These are phyloP conservation scores for Syrmaticus mikado DNA, from an alignment of 2,113 vertebrate genomes.

Conservation along the genomic window DNA sequence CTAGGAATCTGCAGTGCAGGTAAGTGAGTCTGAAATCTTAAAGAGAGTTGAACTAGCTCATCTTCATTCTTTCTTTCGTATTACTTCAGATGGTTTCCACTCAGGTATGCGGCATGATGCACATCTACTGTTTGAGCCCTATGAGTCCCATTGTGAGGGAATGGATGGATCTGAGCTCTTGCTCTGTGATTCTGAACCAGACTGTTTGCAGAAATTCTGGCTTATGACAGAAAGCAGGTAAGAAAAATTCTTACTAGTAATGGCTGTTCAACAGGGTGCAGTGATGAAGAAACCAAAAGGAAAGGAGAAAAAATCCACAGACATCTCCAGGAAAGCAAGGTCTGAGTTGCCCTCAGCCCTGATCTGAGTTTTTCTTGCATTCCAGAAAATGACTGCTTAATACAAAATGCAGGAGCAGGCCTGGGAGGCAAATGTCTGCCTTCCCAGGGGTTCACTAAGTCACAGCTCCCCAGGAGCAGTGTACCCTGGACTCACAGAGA, in stretches of 20 bases:
- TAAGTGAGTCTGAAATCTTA: neutral
- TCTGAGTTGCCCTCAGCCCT: neutral
- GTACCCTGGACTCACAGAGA: too few relatives aligned
- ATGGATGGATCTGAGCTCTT: accelerated
- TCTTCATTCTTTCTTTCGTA: neutral
- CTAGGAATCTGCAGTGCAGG: neutral
- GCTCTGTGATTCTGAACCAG: neutral
- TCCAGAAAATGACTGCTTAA: accelerated
- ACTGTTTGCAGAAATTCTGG: neutral
- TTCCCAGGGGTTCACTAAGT: too few relatives aligned
- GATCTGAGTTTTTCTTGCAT: neutral
- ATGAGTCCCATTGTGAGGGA: accelerated
- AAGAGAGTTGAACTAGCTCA: neutral
- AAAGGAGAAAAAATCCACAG: neutral
- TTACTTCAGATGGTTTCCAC: neutral
- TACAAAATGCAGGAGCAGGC: neutral
- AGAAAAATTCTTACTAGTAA: neutral
- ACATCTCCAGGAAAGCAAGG: neutral
- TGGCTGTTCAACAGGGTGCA: neutral
- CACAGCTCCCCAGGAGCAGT: neutral
- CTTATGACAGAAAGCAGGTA: neutral
- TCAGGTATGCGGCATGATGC: accelerated
- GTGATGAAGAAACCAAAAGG: neutral
- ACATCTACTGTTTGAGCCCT: too few relatives aligned
- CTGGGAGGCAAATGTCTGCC: neutral